These are phyloP conservation scores for Serilophus lunatus DNA, from an alignment of 2,113 vertebrate genomes.

Conservation along the genomic window DNA sequence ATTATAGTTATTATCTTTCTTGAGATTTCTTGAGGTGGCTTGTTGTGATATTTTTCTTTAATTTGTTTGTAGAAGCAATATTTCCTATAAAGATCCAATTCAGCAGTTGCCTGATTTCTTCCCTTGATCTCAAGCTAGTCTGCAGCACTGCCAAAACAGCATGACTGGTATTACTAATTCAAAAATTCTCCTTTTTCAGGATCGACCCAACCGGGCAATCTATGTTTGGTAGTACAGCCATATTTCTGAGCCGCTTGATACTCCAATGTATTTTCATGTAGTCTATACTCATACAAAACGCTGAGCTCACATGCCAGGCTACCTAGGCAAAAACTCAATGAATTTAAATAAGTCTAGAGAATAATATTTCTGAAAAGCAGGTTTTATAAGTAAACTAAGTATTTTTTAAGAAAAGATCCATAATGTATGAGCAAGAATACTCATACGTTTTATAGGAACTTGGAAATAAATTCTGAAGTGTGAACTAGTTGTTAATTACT, in stretches of 20 bases:
- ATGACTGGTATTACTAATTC: background rate
- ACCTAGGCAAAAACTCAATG: slow-evolving; percentile 15
- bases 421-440: background rate
- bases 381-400: background rate
- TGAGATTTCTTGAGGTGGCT: background rate
- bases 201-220: background rate
- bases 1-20: background rate
- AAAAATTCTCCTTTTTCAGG: slow-evolving; percentile 7
- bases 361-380: background rate
- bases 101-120: background rate
- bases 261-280: background rate
- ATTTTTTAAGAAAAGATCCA: background rate
- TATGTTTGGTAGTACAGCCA: background rate
- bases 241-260: background rate
- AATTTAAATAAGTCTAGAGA: slow-evolving; percentile 8
- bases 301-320: background rate
- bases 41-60: background rate
- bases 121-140: background rate
- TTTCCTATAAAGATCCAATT: background rate
- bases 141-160: background rate
- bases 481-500: background rate
- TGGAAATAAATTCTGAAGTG: background rate
- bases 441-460: background rate
- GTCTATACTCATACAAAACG: background rate
- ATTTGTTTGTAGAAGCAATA: background rate